A percentile compares a stretch with the other conserved stretches of the same genome.
These are phyloP conservation scores for Achroia grisella DNA, from an alignment of 1,140 invertebrate species.

Conservation along the genomic window DNA sequence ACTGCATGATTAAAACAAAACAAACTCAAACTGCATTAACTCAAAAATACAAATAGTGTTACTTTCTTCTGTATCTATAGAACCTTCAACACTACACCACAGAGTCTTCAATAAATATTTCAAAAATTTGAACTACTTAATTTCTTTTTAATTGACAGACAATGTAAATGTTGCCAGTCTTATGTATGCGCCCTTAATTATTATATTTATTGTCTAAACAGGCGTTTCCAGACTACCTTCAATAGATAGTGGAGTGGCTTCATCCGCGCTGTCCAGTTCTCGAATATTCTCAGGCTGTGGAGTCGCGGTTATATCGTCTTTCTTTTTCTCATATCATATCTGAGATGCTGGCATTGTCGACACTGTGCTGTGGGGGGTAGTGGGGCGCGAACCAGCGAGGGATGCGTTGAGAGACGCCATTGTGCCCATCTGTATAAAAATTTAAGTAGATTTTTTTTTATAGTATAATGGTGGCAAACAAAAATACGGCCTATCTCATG, in stretches of 20 bases:
- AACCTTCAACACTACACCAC: neutral
- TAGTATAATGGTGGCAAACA: too few relatives aligned
- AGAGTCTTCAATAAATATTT: too few relatives aligned
- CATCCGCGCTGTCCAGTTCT: conserved; percentile 4
- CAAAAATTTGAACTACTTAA: too few relatives aligned
- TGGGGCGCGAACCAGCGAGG: conserved; percentile 87
- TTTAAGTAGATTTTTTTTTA: neutral
- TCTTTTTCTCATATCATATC: conserved; percentile 44
- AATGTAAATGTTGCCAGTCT: neutral
- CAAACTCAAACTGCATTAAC: too few relatives aligned
- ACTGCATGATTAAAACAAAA: too few relatives aligned
- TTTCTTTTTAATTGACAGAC: too few relatives aligned
- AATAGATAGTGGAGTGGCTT: conserved; percentile 1
- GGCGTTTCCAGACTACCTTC: conserved; percentile 2
- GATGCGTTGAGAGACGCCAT: conserved; percentile 90
- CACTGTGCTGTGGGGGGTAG: conserved; percentile 90
- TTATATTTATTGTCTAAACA: neutral
- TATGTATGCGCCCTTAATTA: neutral
- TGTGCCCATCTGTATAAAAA: conserved; percentile 84
- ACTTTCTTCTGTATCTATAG: neutral
- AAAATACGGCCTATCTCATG: too few relatives aligned
- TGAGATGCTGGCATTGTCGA: conserved; percentile 85
- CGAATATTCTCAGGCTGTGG: neutral
- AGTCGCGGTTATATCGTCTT: conserved; percentile 18
- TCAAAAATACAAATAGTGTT: neutral